Conservation (phyloP, 2,888 invertebrate genomes). For the Dolichopus griseipennis region DNA sequence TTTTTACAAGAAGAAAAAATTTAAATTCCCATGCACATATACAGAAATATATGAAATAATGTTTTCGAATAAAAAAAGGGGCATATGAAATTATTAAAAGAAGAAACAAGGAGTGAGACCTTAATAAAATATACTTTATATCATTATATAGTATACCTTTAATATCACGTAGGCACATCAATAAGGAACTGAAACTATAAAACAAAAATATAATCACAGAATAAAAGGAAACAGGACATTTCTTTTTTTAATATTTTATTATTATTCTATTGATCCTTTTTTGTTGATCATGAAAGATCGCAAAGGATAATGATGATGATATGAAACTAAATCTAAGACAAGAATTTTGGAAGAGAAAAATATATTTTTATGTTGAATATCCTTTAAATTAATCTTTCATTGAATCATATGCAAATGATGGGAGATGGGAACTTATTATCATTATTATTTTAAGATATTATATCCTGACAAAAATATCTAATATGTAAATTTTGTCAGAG, state of each 20-base stretch:
- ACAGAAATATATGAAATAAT: neutral
- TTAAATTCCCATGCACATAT: neutral
- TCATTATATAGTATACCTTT: neutral
- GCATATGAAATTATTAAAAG: neutral
- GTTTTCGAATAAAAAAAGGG: too few species aligned
- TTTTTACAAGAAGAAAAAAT: neutral
- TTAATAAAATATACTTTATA: neutral
- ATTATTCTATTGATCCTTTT: neutral
- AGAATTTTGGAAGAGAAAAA: too few species aligned
- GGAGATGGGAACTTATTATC: too few species aligned
- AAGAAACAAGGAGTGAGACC: neutral
- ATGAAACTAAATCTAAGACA: too few species aligned
- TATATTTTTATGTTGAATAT: too few species aligned
- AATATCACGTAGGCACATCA: neutral
- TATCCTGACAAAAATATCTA: too few species aligned
- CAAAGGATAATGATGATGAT: too few species aligned
- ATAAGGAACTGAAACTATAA: neutral
- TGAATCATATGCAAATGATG: too few species aligned
- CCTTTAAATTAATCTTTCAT: too few species aligned
- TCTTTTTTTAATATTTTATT: neutral
- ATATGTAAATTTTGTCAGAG: too few species aligned
- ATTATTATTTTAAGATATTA: too few species aligned
- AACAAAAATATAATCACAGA: neutral
- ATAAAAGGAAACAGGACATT: neutral
- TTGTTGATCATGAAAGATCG: neutral